These are phyloP conservation scores for Ictalurus punctatus DNA, from an alignment of 2,113 vertebrate genomes.

Conservation along the genomic window DNA sequence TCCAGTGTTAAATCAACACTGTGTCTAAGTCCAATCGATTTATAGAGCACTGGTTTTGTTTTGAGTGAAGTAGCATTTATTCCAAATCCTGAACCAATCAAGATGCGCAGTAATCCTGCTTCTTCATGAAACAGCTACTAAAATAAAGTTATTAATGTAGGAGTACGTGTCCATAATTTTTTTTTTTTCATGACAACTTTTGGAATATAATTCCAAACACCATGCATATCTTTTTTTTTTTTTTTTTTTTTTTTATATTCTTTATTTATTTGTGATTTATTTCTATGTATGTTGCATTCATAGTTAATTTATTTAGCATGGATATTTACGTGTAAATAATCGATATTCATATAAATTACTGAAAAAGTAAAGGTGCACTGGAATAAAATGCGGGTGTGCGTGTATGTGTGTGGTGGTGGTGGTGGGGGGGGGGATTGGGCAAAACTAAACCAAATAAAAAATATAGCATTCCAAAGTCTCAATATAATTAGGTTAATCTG, in stretches of 20 bases:
- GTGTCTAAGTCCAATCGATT: neutral
- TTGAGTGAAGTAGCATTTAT: neutral
- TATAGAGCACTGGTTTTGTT: neutral
- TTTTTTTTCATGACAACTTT: neutral
- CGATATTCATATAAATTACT: neutral
- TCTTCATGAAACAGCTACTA: neutral
- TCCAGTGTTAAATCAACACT: conserved; percentile 1
- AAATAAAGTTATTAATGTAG: neutral
- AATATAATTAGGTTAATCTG: neutral
- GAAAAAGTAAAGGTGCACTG: neutral
- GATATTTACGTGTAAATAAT: neutral
- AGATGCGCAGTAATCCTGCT: neutral
- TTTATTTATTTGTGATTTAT: neutral
- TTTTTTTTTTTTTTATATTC: neutral
- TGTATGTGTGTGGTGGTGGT: no score
- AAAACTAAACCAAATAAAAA: no score
- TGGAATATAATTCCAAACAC: neutral
- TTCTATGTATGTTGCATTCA: neutral
- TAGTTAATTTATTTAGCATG: neutral
- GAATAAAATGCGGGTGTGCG: neutral
- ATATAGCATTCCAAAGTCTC: neutral
- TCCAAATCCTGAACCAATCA: neutral
- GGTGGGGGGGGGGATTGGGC: no score
- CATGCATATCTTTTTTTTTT: neutral
- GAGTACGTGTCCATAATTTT: neutral